These are phyloP conservation scores for Drosophila subobscura DNA, from an alignment of 1,140 invertebrate genomes.

Conservation along the genomic window DNA sequence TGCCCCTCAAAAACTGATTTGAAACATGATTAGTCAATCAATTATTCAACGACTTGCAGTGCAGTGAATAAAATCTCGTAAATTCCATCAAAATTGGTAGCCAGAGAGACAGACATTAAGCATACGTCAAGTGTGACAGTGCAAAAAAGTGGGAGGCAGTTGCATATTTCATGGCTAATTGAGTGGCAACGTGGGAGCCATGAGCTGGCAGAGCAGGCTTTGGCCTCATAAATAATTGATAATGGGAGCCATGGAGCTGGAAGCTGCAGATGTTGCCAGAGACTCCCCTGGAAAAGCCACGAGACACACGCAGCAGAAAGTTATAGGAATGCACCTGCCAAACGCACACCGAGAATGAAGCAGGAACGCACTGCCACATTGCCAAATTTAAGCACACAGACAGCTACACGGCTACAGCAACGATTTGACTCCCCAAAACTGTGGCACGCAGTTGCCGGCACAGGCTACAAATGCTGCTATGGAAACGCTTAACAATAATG, in stretches of 20 bases:
- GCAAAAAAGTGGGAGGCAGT: conserved; percentile 44
- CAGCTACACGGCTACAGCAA: neutral
- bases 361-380: neutral
- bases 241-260: conserved; percentile 40
- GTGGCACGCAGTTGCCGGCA: conserved; percentile 5
- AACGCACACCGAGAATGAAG: neutral
- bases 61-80: conserved; percentile 26
- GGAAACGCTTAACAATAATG: conserved; percentile 41
- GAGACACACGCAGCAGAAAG: neutral
- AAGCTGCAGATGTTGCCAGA: too few relatives aligned
- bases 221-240: conserved; percentile 76
- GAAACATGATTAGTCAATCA: neutral
- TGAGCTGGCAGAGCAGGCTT: conserved; percentile 40
- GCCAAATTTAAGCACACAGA: neutral
- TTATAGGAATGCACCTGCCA: conserved; percentile 48
- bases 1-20: neutral
- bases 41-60: conserved; percentile 8
- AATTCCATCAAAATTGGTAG: conserved; percentile 8
- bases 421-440: too few relatives aligned
- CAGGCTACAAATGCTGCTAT: neutral
- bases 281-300: neutral
- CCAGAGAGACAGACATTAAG: conserved; percentile 12
- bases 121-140: conserved; percentile 50
- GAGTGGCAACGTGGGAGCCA: conserved; percentile 76
- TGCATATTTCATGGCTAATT: conserved; percentile 78